Base-by-base conservation (phyloP, 2,797 vertebrate genomes). In the Falco concolor region DNA sequence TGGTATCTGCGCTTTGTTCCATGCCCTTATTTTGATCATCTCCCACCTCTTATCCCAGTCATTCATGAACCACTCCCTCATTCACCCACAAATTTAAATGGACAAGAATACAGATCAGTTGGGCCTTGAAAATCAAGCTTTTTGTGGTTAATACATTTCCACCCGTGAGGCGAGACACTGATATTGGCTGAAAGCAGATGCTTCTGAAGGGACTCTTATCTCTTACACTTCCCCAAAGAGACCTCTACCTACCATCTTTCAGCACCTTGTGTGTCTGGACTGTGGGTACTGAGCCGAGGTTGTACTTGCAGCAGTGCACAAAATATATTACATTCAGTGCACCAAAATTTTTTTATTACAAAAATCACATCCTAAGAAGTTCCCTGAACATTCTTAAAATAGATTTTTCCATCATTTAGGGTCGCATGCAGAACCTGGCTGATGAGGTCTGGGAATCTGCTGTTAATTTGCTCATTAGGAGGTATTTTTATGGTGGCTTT, bases 331-430 rank as follows among this genome's bases (percentile, higher is more conserved):
- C 16, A 56, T 88, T 84, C 63, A 22, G 24, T 47, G 28, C 23
- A 34, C 17, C 3, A 53, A 49, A 21, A 44, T 8, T 44, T 3
- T 44, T 40, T 40, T 40, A 13, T 42, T 42, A 42, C 13, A 6
- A 44, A 57, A 77, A 52, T 40, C 28, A 19, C 11, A 1, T 67
- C 57, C 64, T 64, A 28, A 85, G 52, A 94, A 92, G 90, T 95
- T 94, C 95, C 84, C 90, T 22, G 28, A 94, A 89, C 88, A 85
- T 96, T 83, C 92, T 81, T 93, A 92, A 94, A 96, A 94, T 90
- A 90, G 86, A 74, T 80, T 92, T 92, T 90, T 25, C 40, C 30
- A 61, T 96, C 89, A 56, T 87, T 77, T 87, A 42, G 78, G 52
- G 60, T 87, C 4, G 11, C 14, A n/a, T 72, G 56, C 75, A 85